Conservation (phyloP, 2,113 vertebrate species). For the Calypte anna region DNA sequence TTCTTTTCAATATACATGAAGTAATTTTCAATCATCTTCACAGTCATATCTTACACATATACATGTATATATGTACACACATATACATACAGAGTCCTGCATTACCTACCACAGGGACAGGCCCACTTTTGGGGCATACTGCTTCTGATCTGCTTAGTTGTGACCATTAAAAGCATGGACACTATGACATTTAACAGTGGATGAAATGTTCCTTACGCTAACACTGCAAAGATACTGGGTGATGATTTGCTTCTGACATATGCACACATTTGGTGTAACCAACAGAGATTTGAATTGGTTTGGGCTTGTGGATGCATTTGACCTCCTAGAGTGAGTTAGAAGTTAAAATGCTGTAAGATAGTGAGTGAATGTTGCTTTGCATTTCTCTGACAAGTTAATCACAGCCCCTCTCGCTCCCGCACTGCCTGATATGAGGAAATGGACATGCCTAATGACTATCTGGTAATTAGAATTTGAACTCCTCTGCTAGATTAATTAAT, state of each 20-base stretch:
- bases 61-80: not conserved
- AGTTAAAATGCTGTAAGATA: not conserved
- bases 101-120: not conserved
- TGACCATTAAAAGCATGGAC: not conserved
- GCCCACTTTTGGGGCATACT: not conserved
- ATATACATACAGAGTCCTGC: not conserved
- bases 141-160: not conserved
- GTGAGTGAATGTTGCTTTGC: not conserved
- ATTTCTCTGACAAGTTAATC: conserved; percentile 13
- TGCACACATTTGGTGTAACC: not conserved
- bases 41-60: not conserved
- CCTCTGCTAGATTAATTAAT: conserved; percentile 27
- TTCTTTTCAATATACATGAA: not conserved
- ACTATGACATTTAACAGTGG: not conserved
- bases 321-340: not conserved
- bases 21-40: not conserved
- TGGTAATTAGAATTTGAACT: conserved; percentile 10
- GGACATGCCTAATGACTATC: not conserved
- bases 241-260: not conserved
- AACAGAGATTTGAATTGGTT: not conserved
- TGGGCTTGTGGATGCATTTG: not conserved
- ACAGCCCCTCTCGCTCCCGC: not conserved
- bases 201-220: not conserved
- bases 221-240: not conserved
- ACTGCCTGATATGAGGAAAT: not conserved